Percentiles rank a stretch among this genome's conserved stretches.
Conservation (phyloP, 2,113 vertebrate genomes). For the Cyphomyrus discorhynchus region DNA sequence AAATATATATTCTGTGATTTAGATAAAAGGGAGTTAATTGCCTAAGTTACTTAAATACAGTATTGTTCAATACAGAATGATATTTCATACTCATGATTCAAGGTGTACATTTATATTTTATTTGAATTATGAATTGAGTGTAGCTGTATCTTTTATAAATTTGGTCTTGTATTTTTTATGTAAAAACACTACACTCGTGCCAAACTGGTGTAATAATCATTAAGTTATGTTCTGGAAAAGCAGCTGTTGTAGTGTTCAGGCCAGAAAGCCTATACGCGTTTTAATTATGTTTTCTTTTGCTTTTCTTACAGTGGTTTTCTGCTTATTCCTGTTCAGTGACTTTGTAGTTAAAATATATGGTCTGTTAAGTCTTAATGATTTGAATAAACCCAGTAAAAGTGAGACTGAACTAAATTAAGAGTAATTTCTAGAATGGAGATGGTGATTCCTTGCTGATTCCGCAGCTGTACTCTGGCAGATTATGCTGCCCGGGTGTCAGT, state of each 20-base stretch:
- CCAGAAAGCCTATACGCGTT: background rate
- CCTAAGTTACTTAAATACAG: background rate
- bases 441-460: background rate
- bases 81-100: background rate
- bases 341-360: background rate
- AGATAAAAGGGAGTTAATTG: background rate
- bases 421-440: background rate
- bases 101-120: background rate
- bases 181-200: background rate
- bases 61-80: background rate
- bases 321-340: background rate
- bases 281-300: background rate
- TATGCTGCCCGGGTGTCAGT: background rate
- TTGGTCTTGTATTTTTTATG: background rate
- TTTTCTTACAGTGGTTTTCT: background rate
- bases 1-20: background rate
- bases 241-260: background rate
- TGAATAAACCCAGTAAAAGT: background rate
- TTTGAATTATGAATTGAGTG: background rate
- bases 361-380: background rate
- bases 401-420: background rate
- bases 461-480: background rate
- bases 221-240: background rate
- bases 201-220: background rate
- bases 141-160: background rate